Conservation (phyloP, 2,113 vertebrate species). For the Pipra filicauda region DNA sequence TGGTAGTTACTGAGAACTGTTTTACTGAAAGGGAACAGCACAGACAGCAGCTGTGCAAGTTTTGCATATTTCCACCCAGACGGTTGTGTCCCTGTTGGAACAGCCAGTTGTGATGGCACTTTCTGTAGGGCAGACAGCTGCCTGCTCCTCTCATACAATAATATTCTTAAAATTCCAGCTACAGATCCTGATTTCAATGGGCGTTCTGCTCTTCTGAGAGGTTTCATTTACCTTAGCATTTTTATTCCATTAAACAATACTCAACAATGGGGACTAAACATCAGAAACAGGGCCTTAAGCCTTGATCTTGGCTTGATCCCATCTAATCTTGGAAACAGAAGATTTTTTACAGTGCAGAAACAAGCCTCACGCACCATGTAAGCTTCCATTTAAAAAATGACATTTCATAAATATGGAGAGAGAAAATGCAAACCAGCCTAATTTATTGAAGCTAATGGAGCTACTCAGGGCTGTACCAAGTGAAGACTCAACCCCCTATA, state of each 20-base stretch:
- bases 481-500: background rate
- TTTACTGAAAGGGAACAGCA: background rate
- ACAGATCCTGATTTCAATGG: background rate
- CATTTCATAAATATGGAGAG: background rate
- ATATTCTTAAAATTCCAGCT: background rate
- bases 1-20: background rate
- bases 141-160: background rate
- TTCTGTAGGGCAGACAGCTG: background rate
- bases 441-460: background rate
- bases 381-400: background rate
- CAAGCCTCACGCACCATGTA: background rate
- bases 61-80: constrained; percentile 30
- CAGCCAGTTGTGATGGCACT: background rate
- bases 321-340: background rate
- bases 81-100: rapidly evolving
- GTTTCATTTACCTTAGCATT: background rate
- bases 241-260: background rate
- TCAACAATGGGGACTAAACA: background rate
- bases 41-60: background rate
- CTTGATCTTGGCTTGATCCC: background rate
- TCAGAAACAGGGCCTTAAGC: background rate
- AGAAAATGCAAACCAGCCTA: background rate
- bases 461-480: background rate
- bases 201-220: background rate
- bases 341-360: background rate